A percentile compares a stretch with the other conserved stretches of the same genome.
Conservation (phyloP, 1,140 invertebrate species). For the Drosophila auraria region DNA sequence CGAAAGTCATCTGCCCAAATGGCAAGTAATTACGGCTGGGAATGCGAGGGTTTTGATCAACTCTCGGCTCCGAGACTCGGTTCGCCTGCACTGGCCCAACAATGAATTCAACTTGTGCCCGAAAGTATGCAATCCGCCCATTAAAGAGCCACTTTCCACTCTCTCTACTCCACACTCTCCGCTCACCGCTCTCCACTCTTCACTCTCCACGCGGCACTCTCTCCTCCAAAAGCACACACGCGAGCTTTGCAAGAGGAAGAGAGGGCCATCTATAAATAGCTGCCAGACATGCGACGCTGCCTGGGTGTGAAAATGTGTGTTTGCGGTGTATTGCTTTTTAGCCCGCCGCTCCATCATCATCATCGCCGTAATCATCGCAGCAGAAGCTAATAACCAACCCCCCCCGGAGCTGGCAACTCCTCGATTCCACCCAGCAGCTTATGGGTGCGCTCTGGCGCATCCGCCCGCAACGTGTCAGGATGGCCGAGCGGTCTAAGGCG, state of each 20-base stretch:
- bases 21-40: constrained; percentile 33
- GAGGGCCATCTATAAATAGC: constrained; percentile 67
- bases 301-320: constrained; percentile 73
- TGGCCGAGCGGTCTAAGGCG: constrained; percentile 90
- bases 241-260: constrained; percentile 29
- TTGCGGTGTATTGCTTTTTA: constrained; percentile 44
- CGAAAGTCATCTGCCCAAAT: constrained; percentile 43
- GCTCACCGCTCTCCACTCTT: constrained; percentile 6
- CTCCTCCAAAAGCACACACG: constrained; percentile 36
- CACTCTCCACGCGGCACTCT: not conserved
- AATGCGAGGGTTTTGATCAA: constrained; percentile 23
- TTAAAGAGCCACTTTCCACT: constrained; percentile 50
- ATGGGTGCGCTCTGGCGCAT: constrained; percentile 87
- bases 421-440: not conserved
- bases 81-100: constrained; percentile 7
- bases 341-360: constrained; percentile 45
- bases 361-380: constrained; percentile 10
- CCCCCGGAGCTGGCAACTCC: not conserved
- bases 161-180: constrained; percentile 1
- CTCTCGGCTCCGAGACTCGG: not conserved
- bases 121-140: constrained; percentile 63
- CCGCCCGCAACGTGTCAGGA: constrained; percentile 86
- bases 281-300: constrained; percentile 61
- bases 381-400: constrained; percentile 35
- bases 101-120: constrained; percentile 26